Evolutionary conservation across 1,140 invertebrate species (phyloP).

Genomic region (Phenacoccus solenopsis): DNA sequence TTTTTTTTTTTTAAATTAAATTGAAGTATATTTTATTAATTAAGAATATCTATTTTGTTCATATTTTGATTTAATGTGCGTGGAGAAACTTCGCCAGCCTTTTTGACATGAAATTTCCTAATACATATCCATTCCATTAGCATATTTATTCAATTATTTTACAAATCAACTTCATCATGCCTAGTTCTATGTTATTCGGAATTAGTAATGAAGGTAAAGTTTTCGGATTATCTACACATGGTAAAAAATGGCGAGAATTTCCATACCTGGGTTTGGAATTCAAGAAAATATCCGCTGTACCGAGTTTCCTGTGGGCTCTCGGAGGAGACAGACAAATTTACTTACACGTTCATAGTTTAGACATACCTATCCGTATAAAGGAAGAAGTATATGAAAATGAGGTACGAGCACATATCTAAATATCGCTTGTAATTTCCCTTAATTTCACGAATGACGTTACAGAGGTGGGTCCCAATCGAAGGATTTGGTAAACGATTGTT

Average conservation of each 20-base stretch:
- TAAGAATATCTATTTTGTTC: too few relatives aligned
- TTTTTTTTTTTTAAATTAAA: too few relatives aligned
- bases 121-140: too few relatives aligned
- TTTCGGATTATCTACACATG: slow-evolving; percentile 62
- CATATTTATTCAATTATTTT: too few relatives aligned
- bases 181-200: slow-evolving; percentile 46
- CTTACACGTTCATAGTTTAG: slow-evolving; percentile 72
- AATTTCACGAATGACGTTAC: slow-evolving; percentile 29
- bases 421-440: not conserved
- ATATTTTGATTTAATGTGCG: too few relatives aligned
- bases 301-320: slow-evolving; percentile 78
- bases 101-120: too few relatives aligned
- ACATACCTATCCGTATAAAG: slow-evolving; percentile 76
- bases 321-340: slow-evolving; percentile 85
- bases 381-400: slow-evolving; percentile 89
- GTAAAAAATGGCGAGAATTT: slow-evolving; percentile 69
- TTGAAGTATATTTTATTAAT: too few relatives aligned
- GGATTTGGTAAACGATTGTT: slow-evolving; percentile 69
- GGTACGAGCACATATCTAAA: slow-evolving; percentile 37
- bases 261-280: slow-evolving; percentile 72
- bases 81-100: too few relatives aligned
- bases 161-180: slow-evolving; percentile 38
- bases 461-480: slow-evolving; percentile 79
- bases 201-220: slow-evolving; percentile 77
- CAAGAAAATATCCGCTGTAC: slow-evolving; percentile 69